Percentiles rank a stretch among this genome's conserved stretches.
Conservation (phyloP, 2,797 vertebrate genomes). For the Podarcis lilfordi region DNA sequence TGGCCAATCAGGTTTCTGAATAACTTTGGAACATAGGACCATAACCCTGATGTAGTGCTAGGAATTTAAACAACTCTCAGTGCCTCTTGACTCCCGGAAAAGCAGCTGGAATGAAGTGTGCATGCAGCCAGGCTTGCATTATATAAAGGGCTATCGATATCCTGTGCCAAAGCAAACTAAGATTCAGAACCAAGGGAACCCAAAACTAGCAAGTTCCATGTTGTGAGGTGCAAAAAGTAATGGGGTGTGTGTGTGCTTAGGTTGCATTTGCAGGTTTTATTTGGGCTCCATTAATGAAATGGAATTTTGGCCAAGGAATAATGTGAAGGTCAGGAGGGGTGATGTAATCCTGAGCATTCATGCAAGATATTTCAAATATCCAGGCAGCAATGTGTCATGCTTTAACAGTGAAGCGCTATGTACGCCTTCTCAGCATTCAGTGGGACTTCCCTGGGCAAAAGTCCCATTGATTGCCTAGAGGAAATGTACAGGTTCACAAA, state of each 20-base stretch:
- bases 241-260: background rate
- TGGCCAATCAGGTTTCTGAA: slow-evolving; percentile 79
- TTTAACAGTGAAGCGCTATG: background rate
- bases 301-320: background rate
- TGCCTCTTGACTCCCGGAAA: background rate
- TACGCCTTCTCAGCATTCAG: background rate
- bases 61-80: slow-evolving; percentile 70
- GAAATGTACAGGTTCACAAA: background rate
- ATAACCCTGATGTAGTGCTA: slow-evolving; percentile 67
- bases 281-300: background rate
- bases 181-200: background rate
- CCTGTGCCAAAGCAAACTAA: background rate
- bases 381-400: background rate
- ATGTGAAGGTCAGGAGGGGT: too few species aligned
- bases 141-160: background rate
- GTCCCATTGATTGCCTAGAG: background rate
- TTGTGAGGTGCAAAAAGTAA: background rate
- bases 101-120: slow-evolving; percentile 48
- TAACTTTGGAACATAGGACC: slow-evolving; percentile 79
- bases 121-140: slow-evolving; percentile 33
- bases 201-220: background rate
- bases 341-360: background rate
- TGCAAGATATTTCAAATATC: background rate
- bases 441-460: background rate
- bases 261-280: background rate